Conservation (phyloP, 2,113 vertebrate species). For the Neogobius melanostomus region DNA sequence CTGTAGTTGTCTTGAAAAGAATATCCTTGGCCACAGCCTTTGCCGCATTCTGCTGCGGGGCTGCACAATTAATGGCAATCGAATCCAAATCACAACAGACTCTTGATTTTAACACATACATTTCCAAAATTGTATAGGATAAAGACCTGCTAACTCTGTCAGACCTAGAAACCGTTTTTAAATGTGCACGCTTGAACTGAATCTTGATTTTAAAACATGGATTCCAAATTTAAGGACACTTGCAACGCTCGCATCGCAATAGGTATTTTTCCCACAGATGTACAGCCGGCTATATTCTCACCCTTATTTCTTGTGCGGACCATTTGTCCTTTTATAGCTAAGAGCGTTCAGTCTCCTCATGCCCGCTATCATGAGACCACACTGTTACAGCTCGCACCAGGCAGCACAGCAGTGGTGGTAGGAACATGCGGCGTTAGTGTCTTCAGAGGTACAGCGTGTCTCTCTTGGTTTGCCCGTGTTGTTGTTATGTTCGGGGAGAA, state of each 20-base stretch:
- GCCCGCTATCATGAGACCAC: constrained; percentile 17
- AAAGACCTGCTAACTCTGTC: no score
- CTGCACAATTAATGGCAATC: no score
- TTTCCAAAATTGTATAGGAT: no score
- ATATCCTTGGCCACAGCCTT: not conserved
- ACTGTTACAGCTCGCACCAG: constrained; percentile 18
- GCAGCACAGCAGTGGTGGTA: constrained; percentile 8
- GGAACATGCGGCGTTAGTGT: constrained; percentile 31
- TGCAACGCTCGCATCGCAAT: no score
- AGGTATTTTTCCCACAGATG: no score
- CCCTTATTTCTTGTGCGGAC: not conserved
- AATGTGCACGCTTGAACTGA: not conserved
- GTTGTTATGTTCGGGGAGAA: constrained; percentile 25
- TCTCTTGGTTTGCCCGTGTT: constrained; percentile 35
- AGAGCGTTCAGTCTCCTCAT: constrained; percentile 19
- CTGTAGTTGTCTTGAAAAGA: no score
- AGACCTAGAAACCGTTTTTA: no score
- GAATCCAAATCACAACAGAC: no score
- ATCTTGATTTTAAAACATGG: not conserved
- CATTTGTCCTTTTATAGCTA: constrained; percentile 25
- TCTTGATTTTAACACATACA: no score
- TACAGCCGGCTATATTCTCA: not conserved
- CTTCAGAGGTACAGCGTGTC: constrained; percentile 40
- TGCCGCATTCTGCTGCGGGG: no score
- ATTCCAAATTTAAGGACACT: not conserved